Evolutionary conservation across 2,113 vertebrate species (phyloP).

Genomic region (Oceanodroma tethys): DNA sequence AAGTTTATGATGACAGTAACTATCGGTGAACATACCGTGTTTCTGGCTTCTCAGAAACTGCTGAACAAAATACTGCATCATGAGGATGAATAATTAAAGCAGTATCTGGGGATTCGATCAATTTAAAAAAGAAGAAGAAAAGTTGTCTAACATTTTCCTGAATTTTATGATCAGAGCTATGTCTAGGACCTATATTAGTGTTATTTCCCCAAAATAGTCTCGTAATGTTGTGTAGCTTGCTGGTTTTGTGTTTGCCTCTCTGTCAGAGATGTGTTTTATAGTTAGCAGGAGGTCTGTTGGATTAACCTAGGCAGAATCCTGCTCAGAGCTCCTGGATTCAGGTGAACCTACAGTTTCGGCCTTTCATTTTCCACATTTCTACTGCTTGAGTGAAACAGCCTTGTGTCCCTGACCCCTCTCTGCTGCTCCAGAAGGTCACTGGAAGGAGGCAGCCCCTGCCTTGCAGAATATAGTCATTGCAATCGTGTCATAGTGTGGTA

Average conservation of each 20-base stretch:
- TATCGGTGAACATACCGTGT: background rate
- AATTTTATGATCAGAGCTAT: background rate
- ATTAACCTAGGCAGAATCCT: background rate
- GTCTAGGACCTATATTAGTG: background rate
- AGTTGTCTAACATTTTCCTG: background rate
- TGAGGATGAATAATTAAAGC: conserved; percentile 46
- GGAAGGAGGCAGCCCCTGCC: background rate
- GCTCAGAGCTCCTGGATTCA: background rate
- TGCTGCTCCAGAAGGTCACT: background rate
- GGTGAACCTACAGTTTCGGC: background rate
- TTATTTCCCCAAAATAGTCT: background rate
- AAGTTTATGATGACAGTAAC: conserved; percentile 62
- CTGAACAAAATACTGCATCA: background rate
- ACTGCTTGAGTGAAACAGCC: background rate
- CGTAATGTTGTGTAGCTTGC: background rate
- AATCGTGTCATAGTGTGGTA: background rate
- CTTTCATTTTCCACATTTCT: background rate
- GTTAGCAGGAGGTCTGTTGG: background rate
- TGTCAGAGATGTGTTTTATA: background rate
- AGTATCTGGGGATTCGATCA: conserved; percentile 16
- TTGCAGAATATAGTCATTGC: background rate
- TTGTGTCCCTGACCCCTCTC: background rate
- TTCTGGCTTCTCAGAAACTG: conserved; percentile 27
- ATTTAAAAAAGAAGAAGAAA: conserved; percentile 20
- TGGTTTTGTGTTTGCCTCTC: background rate